These are phyloP conservation scores for Drosophila neocordata DNA, from an alignment of 1,140 invertebrate genomes.

Conservation along the genomic window DNA sequence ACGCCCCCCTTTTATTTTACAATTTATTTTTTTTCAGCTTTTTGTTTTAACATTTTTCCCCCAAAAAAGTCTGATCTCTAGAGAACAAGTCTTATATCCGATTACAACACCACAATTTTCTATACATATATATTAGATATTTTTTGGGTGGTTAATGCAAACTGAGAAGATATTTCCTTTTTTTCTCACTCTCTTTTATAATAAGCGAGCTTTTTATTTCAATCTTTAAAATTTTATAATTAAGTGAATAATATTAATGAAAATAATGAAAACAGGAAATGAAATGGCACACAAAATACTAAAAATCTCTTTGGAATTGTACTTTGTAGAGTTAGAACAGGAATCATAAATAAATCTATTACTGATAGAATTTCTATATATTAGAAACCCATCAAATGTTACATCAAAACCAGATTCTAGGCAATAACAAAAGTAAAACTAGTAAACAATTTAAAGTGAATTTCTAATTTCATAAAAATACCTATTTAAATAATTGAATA, in stretches of 20 bases:
- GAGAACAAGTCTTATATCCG: conserved; percentile 74
- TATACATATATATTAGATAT: conserved; percentile 2
- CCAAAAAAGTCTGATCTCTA: conserved; percentile 36
- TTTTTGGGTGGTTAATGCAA: conserved; percentile 41
- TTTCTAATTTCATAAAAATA: no score
- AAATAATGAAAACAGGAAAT: neutral
- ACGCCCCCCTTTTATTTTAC: conserved; percentile 23
- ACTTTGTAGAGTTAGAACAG: no score
- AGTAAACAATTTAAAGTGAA: no score
- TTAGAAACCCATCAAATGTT: no score
- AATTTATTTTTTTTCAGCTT: neutral
- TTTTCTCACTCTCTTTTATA: conserved; percentile 18
- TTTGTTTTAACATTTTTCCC: no score
- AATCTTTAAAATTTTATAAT: conserved; percentile 35
- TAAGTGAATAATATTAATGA: conserved; percentile 8
- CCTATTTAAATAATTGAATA: no score
- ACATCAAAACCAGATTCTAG: no score
- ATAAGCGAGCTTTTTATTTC: conserved; percentile 48
- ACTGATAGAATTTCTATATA: neutral
- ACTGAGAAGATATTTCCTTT: conserved; percentile 38
- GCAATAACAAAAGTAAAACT: no score
- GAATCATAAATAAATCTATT: no score
- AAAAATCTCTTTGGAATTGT: no score
- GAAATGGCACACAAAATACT: neutral
- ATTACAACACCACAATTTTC: conserved; percentile 71